phyloP scores from a whole-genome alignment of 2,888 invertebrate genomes.

The Sesia apiformis region DNA sequence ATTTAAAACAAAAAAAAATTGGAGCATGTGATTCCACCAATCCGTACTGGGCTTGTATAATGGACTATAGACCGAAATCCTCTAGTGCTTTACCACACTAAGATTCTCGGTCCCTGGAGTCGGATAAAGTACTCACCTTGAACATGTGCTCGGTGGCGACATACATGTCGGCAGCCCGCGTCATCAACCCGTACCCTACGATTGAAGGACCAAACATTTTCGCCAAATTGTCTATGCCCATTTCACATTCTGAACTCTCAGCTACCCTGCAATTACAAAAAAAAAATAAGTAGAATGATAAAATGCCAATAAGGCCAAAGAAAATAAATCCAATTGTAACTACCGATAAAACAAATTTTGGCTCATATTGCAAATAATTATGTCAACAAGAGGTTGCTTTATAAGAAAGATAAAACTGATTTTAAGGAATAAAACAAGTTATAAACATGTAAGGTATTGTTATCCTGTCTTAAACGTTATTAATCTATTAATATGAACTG shows the following conservation, averaged over 20 bases:
- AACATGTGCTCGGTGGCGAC: constrained; percentile 86
- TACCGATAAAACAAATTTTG: too few species aligned
- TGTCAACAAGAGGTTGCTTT: too few species aligned
- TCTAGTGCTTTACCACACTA: not conserved
- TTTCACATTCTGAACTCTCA: constrained; percentile 88
- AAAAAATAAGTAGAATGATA: not conserved
- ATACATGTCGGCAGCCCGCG: constrained; percentile 81
- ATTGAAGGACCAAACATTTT: constrained; percentile 96
- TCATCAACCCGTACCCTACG: constrained; percentile 89
- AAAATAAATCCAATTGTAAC: not conserved
- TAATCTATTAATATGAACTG: too few species aligned
- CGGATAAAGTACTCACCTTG: constrained; percentile 57
- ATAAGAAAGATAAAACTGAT: too few species aligned
- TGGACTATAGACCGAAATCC: not conserved
- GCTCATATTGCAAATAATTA: too few species aligned
- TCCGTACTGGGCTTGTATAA: not conserved
- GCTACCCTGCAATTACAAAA: constrained; percentile 78
- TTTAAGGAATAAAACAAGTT: too few species aligned
- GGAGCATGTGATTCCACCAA: too few species aligned
- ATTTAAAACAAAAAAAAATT: too few species aligned
- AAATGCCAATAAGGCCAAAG: not conserved
- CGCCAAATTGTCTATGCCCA: constrained; percentile 92
- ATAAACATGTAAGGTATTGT: too few species aligned
- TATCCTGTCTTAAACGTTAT: too few species aligned
- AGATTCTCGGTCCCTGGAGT: not conserved